Base-by-base conservation (phyloP, 1,140 invertebrate species). In the Sitobion miscanthi region DNA sequence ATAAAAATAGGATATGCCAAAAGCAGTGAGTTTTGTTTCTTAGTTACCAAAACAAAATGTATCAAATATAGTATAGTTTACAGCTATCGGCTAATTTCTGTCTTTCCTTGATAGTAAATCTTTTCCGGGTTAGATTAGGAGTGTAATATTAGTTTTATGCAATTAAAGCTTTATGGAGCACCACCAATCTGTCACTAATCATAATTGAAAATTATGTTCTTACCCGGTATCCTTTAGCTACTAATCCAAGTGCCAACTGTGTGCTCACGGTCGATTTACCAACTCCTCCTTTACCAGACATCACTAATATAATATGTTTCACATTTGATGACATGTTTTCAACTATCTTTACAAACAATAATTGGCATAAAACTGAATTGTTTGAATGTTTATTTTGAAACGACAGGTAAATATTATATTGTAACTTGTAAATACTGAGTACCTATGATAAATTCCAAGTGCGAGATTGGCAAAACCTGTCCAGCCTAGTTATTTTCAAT, bases 281-380 rank as follows among this genome's bases (percentile, higher is more conserved):
- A 90, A 99, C 99, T 87, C 99, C 99, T 88, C 99, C 99, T 96
- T 99, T 99, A 11, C 99, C 99, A 82, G 98, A 99, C 82, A 99
- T 95, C 23, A 99, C 96, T 94, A 98, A 95, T 94, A 98, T 96
- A 88, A 98, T 96, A 95, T 98, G 96, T 95, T 98, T 97, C 2
- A 98, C 97, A 93, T 96, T 95, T 90, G 97, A 96, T 94, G 98
- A 95, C 91, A 93, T 93, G 38, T 54, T 85, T 4, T 47, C 14
- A 77, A 77, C n/a, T 77, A 77, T 14, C 62, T 77, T n/a, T 17
- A 35, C 5, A n/a, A 7, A 77, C 62, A 17, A n/a, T n/a, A 17
- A 5, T 35, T n/a, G 17, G 30, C 30, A n/a, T 77, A n/a, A 35
- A 77, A 77, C 14, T 2, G 4, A 17, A 77, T 17, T 69, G 25